Evolutionary conservation across 2,113 vertebrate genomes (phyloP).

Genomic region (Epinephelus lanceolatus): DNA sequence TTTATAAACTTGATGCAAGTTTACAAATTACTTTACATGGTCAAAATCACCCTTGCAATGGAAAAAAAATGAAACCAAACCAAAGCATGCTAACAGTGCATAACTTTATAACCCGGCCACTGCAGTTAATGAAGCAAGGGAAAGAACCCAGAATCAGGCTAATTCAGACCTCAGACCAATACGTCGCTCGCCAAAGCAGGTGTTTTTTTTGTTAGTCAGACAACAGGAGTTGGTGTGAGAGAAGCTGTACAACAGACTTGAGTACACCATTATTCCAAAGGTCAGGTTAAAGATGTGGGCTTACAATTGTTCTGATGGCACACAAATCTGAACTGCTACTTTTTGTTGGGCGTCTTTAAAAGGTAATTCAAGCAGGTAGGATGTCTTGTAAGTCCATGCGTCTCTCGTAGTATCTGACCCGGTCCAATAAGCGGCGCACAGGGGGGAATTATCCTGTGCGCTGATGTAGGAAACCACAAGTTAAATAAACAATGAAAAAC

Average conservation of each 20-base stretch:
- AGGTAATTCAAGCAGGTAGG: constrained; percentile 31
- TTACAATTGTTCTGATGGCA: constrained; percentile 50
- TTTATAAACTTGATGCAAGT: constrained; percentile 92
- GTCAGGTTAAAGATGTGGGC: constrained; percentile 35
- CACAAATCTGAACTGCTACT: constrained; percentile 59
- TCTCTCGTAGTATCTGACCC: constrained; percentile 39
- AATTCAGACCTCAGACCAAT: constrained; percentile 62
- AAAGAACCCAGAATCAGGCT: constrained; percentile 67
- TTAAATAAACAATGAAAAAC: constrained; percentile 41
- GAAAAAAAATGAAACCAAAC: constrained; percentile 71
- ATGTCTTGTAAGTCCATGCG: constrained; percentile 31
- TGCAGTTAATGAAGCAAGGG: constrained; percentile 75
- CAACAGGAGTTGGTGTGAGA: constrained; percentile 37
- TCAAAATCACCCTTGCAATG: constrained; percentile 88
- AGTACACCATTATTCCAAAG: constrained; percentile 42
- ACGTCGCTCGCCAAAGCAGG: constrained; percentile 39
- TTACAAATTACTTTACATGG: constrained; percentile 90
- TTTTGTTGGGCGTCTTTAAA: constrained; percentile 26
- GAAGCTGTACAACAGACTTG: constrained; percentile 52
- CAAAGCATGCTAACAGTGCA: constrained; percentile 88
- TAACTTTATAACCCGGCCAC: constrained; percentile 82
- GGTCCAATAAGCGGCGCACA: constrained; percentile 44
- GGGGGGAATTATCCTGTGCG: constrained; percentile 18
- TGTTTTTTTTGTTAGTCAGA: constrained; percentile 56
- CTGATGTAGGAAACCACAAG: constrained; percentile 32